phyloP scores from a whole-genome alignment of 2,888 invertebrate genomes.

The Metopia argyrocephala region DNA sequence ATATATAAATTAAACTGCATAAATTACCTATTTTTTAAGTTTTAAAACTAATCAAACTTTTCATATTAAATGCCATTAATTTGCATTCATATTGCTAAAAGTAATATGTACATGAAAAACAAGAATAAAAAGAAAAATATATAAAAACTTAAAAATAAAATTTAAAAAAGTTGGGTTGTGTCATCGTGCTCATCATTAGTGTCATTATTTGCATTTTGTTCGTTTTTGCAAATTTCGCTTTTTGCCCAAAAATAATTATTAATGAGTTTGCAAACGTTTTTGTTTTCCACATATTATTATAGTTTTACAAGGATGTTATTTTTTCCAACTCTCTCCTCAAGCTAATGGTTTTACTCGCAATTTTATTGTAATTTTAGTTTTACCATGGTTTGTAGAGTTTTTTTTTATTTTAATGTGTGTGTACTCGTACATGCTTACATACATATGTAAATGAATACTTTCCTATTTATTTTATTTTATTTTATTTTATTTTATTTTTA shows the following conservation, averaged over 20 bases:
- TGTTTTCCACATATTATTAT: slow-evolving; percentile 39
- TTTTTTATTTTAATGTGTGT: not conserved
- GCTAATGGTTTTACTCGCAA: slow-evolving; percentile 1
- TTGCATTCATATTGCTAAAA: too few relatives aligned
- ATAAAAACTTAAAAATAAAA: too few relatives aligned
- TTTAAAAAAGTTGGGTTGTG: too few relatives aligned
- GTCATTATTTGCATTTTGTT: slow-evolving; percentile 18
- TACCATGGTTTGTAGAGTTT: not conserved
- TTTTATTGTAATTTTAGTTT: slow-evolving; percentile 26
- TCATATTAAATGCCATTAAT: slow-evolving; percentile 7
- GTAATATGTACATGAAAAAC: too few relatives aligned
- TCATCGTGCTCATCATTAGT: not conserved
- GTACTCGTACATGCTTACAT: too few relatives aligned
- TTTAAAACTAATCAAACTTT: not conserved
- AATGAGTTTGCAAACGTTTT: slow-evolving; percentile 27
- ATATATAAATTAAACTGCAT: too few relatives aligned
- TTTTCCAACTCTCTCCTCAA: not conserved
- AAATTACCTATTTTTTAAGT: too few relatives aligned
- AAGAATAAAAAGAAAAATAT: too few relatives aligned
- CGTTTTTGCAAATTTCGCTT: too few relatives aligned
- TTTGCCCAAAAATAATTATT: slow-evolving; percentile 27
- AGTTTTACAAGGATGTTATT: slow-evolving; percentile 27
- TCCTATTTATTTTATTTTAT: not conserved
- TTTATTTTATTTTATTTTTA: not conserved
- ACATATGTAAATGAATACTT: too few relatives aligned